These are phyloP conservation scores for Agrochola litura DNA, from an alignment of 2,888 invertebrate species.

Conservation along the genomic window DNA sequence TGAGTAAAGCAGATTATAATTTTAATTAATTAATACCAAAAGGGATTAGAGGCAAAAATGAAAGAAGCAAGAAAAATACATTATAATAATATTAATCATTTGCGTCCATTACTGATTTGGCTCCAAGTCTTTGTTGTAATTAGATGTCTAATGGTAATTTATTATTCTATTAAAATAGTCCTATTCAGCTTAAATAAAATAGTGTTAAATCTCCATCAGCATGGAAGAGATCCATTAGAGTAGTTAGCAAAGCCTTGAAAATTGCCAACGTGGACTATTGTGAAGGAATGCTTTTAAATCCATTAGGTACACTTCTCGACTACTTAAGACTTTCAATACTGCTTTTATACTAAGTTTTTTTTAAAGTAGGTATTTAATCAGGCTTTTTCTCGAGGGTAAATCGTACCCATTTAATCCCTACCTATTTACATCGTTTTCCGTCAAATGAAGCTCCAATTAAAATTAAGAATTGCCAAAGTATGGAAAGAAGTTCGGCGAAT, in stretches of 20 bases:
- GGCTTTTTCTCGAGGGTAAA: background rate
- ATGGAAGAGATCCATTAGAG: constrained; percentile 33
- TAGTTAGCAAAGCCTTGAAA: constrained; percentile 11
- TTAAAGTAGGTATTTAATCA: constrained; percentile 1
- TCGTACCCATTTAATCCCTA: background rate
- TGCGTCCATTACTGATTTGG: background rate
- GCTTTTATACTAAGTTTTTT: background rate
- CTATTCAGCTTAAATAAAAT: constrained; percentile 9
- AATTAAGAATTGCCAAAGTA: background rate
- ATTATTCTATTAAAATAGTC: background rate
- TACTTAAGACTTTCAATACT: constrained; percentile 25
- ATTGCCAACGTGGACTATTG: constrained; percentile 20
- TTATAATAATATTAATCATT: background rate
- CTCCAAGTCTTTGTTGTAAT: background rate
- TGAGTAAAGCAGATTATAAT: background rate
- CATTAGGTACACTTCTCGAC: constrained; percentile 26
- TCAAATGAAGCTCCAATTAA: too few relatives aligned
- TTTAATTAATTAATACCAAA: background rate
- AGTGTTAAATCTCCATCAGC: background rate
- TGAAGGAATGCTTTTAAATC: constrained; percentile 38
- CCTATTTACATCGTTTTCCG: background rate
- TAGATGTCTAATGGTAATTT: too few relatives aligned
- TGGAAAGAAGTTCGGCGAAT: background rate
- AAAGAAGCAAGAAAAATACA: too few relatives aligned
- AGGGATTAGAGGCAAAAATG: background rate